Conservation (phyloP, 2,113 vertebrate species). For the Ictalurus furcatus region DNA sequence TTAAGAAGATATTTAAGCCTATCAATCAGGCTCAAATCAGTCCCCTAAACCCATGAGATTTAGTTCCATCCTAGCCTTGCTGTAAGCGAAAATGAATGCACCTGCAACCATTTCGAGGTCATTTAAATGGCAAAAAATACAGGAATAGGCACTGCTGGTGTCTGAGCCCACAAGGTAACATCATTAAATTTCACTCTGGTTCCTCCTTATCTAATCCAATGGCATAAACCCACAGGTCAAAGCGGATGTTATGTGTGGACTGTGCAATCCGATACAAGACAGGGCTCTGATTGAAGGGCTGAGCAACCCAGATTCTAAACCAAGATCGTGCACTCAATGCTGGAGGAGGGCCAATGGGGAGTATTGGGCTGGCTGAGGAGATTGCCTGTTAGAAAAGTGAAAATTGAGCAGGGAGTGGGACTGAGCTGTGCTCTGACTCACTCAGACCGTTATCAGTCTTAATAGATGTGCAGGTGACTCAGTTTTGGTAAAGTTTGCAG, state of each 20-base stretch:
- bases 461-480: constrained; percentile 34
- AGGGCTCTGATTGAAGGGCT: constrained; percentile 49
- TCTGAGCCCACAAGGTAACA: constrained; percentile 35
- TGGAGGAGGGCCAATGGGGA: constrained; percentile 50
- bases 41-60: constrained; percentile 21
- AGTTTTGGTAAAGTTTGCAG: constrained; percentile 26
- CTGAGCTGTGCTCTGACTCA: constrained; percentile 31
- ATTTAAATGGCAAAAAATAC: constrained; percentile 45
- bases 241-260: constrained; percentile 43
- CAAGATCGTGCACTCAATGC: constrained; percentile 50
- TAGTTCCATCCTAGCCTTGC: constrained; percentile 16
- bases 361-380: constrained; percentile 37
- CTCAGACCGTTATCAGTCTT: constrained; percentile 46
- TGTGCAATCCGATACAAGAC: constrained; percentile 53
- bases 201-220: constrained; percentile 47
- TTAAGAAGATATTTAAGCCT: constrained; percentile 17
- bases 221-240: constrained; percentile 44
- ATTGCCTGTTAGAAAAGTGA: constrained; percentile 53
- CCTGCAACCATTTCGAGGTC: constrained; percentile 43
- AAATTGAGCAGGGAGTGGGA: constrained; percentile 54
- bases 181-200: constrained; percentile 50
- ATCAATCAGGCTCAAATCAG: constrained; percentile 30
- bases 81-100: constrained; percentile 30
- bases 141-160: constrained; percentile 23
- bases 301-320: constrained; percentile 55